Base-by-base conservation (phyloP, 2,797 vertebrate species). In the Fistularia commersonii region DNA sequence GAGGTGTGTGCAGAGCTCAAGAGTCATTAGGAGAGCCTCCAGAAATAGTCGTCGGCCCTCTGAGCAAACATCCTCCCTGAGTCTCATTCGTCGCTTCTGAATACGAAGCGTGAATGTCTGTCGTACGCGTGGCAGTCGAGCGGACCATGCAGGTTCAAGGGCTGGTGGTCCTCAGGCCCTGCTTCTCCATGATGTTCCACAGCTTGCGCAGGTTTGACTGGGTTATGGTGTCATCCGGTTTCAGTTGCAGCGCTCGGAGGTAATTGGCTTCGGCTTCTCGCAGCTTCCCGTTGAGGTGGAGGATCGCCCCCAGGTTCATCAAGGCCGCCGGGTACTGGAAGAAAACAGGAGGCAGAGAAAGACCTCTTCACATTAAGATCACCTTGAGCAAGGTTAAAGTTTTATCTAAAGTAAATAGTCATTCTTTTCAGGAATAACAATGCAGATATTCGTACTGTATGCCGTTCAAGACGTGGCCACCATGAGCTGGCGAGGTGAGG, bases 151-250 rank as follows among this genome's bases (percentile, higher is more conserved):
- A 52, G 57, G 46, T 48, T 91, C 83, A 91, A 51, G 86, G 87
- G 58, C 86, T 81, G 3, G 23, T 77, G 70, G 87, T 98, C 90
- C 90, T 95, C 83, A 98, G 81, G 77, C 97, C 96, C 90, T 98
- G 96, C 63, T 99, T 99, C 82, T 98, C 96, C 96, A 99, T 99
- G 83, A 99, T 98, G 86, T 99, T 99, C 96, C 96, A 97, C 48
- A 99, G 87, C 80, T 99, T 99, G 48, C 96, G 96, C 70, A 99
- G 88, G 79, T 99, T 99, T 56, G 97, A 99, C 82, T 98, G 97
- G 8, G 97, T 99, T 87, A 99, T 99, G 80, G 90, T 79, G 67
- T 99, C 97, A 34, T 99, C 96, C 0, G 96, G 96, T 69, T 99
- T 99, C 74, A 98, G 92, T 60, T 91, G 93, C 61, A 99, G 92